Evolutionary conservation across 2,888 invertebrate genomes (phyloP).

Genomic region (Sipunculus nudus): DNA sequence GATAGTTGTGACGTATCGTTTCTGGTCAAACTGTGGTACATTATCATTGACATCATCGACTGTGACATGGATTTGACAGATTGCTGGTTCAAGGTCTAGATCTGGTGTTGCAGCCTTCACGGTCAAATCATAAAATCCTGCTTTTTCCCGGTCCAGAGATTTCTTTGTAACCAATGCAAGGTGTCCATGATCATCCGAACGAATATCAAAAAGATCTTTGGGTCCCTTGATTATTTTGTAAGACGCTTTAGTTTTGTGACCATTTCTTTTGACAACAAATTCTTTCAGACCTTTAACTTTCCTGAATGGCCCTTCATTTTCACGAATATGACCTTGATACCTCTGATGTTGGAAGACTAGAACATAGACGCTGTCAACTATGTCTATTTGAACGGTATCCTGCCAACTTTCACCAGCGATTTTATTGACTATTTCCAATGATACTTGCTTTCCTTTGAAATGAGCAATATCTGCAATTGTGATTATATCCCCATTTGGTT

Average conservation of each 20-base stretch:
- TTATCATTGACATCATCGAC: slow-evolving; percentile 34
- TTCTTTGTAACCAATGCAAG: slow-evolving; percentile 61
- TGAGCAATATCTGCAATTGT: slow-evolving; percentile 34
- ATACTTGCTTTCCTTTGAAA: slow-evolving; percentile 33
- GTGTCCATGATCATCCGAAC: slow-evolving; percentile 6
- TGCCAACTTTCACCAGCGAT: slow-evolving; percentile 26
- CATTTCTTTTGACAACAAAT: slow-evolving; percentile 9
- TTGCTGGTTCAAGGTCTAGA: slow-evolving; percentile 77
- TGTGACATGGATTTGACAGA: slow-evolving; percentile 20
- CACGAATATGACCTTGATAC: slow-evolving; percentile 32
- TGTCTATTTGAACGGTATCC: slow-evolving; percentile 29
- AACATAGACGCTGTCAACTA: slow-evolving; percentile 22
- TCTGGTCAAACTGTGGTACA: slow-evolving; percentile 24
- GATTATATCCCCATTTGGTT: slow-evolving; percentile 41
- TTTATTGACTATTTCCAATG: slow-evolving; percentile 32
- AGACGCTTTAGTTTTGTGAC: slow-evolving; percentile 4
- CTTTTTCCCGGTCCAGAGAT: slow-evolving; percentile 81
- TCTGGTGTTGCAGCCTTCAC: slow-evolving; percentile 65
- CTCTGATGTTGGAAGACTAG: slow-evolving; percentile 23
- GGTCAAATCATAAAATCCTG: slow-evolving; percentile 77
- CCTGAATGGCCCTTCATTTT: slow-evolving; percentile 25
- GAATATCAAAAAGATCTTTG: slow-evolving; percentile 25
- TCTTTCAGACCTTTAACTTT: slow-evolving; percentile 23
- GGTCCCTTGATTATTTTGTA: slow-evolving; percentile 21
- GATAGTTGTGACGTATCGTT: slow-evolving; percentile 21